phyloP scores from a whole-genome alignment of 2,888 invertebrate genomes.

The Crematogaster levior region DNA sequence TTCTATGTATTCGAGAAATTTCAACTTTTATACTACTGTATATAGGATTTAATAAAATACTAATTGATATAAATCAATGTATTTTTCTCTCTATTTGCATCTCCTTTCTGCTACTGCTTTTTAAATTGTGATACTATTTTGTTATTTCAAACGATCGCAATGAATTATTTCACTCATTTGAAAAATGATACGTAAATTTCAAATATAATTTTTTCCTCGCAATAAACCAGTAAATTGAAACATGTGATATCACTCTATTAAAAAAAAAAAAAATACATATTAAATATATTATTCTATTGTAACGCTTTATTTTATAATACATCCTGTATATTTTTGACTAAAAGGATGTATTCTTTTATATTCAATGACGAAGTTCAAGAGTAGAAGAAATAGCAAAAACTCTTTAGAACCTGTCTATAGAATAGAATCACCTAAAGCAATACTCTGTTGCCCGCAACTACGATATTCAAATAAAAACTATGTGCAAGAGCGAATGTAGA shows the following conservation, averaged over 20 bases:
- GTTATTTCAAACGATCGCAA: constrained; percentile 25
- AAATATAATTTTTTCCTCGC: not conserved
- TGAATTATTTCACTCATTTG: constrained; percentile 6
- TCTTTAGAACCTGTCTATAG: constrained; percentile 34
- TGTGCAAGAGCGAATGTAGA: constrained; percentile 68
- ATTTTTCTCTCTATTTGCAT: constrained; percentile 55
- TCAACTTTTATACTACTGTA: constrained; percentile 53
- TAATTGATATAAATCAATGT: constrained; percentile 41
- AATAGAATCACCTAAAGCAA: constrained; percentile 57
- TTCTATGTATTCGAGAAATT: constrained; percentile 49
- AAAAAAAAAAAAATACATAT: not conserved
- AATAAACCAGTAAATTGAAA: not conserved
- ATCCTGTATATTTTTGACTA: not conserved
- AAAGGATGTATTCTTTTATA: not conserved
- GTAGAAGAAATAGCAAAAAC: constrained; percentile 15
- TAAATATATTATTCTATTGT: not conserved
- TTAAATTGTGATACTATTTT: constrained; percentile 1
- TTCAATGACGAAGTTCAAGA: constrained; percentile 17
- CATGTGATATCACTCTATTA: not conserved
- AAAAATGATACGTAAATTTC: constrained; percentile 12
- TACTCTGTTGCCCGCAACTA: constrained; percentile 37
- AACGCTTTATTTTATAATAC: constrained; percentile 1
- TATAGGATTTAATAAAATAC: constrained; percentile 58
- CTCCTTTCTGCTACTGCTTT: constrained; percentile 54
- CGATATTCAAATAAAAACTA: constrained; percentile 73